Percentiles rank a stretch among this genome's conserved stretches.
phyloP scores from a whole-genome alignment of 2,888 invertebrate species.

The Dascillus cervinus region DNA sequence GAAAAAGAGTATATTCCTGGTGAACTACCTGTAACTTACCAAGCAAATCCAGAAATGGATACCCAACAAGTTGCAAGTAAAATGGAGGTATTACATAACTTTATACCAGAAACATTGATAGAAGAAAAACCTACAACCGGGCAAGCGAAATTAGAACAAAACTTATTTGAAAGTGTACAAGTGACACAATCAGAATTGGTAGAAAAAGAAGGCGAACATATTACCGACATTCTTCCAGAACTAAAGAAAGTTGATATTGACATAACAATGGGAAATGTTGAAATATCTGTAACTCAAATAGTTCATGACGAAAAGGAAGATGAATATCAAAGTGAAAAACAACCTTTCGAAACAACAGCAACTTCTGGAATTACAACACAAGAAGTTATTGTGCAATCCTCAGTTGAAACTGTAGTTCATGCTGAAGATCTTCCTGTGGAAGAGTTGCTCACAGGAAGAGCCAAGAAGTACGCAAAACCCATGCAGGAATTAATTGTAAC shows the following conservation, averaged over 20 bases:
- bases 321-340: conserved; percentile 34
- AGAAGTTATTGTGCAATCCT: conserved; percentile 42
- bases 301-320: conserved; percentile 43
- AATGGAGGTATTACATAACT: conserved; percentile 43
- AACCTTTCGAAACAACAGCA: conserved; percentile 38
- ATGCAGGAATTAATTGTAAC: conserved; percentile 47
- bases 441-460: conserved; percentile 39
- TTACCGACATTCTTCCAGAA: conserved; percentile 31
- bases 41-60: conserved; percentile 43
- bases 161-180: conserved; percentile 48
- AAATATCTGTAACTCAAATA: conserved; percentile 41
- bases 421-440: conserved; percentile 42
- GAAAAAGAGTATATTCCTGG: conserved; percentile 41
- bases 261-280: conserved; percentile 32
- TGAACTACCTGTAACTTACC: conserved; percentile 35
- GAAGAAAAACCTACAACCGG: conserved; percentile 35
- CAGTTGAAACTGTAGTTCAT: conserved; percentile 42
- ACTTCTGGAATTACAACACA: conserved; percentile 40
- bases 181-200: conserved; percentile 45
- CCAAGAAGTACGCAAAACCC: conserved; percentile 44
- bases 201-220: conserved; percentile 44
- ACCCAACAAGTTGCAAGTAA: conserved; percentile 45
- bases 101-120: conserved; percentile 30
- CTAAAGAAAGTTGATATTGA: conserved; percentile 34
- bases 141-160: conserved; percentile 44